Base-by-base conservation (phyloP, 2,797 vertebrate genomes). In the Decapterus maruadsi region DNA sequence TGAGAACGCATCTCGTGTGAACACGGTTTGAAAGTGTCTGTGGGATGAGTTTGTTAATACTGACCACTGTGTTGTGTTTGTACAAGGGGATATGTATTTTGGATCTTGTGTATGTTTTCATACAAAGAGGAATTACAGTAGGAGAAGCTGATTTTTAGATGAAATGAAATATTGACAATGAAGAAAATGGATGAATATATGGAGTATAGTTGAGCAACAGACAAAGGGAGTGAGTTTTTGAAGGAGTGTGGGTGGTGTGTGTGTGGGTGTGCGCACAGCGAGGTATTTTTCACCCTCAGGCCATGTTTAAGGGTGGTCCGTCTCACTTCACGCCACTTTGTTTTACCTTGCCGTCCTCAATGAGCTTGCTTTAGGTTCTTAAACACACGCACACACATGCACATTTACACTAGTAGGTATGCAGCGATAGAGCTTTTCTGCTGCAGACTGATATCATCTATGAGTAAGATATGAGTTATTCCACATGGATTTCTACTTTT, bases 251-350 rank as follows among this genome's bases (percentile, higher is more conserved):
- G 82, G 79, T 48, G 67, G 53, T 89, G 84, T 89, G 79, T 91
- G 31, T 34, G 31, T 26, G 26, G 26, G 84, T 89, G 79, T 91
- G 92, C 87, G 77, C 63, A 72, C 40, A 19, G 17, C 17, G 19
- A 71, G 58, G 60, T 65, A 26, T 72, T 84, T 85, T 65, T 56
- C 6, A n/a, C 77, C 79, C 78, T 69, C 17, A 13, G 81, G 88
- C 65, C 67, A 64, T 77, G 77, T 90, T 77, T 81, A 81, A 89
- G 84, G 91, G 92, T 93, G 91, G 92, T 91, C 91, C 80, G 64
- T 20, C 69, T 77, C 31, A 12, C 81, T 68, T 55, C 20, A 17
- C 45, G 57, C 79, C 82, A 72, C 72, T 81, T 76, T 16, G 77
- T 67, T 82, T 77, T 59, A 59, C 72, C 57, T 78, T 31, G 1